Evolutionary conservation across 2,797 vertebrate species (phyloP).

Genomic region (Hyperoplus immaculatus): DNA sequence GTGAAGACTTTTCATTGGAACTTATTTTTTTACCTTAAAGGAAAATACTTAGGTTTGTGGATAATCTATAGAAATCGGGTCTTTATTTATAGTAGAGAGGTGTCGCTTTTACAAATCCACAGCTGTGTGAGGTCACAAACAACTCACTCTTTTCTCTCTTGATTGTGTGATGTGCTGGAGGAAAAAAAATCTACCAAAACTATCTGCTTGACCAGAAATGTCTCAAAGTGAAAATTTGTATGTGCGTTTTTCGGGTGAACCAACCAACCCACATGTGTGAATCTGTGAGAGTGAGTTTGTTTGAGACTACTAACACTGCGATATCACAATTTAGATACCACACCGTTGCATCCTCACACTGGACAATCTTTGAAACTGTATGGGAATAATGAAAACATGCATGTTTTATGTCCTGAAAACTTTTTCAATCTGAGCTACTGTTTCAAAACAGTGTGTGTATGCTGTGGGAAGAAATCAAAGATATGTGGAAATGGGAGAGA

Average conservation of each 20-base stretch:
- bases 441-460: constrained; percentile 65
- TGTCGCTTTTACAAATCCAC: constrained; percentile 1
- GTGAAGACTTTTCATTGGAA: background rate
- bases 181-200: constrained; percentile 7
- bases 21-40: background rate
- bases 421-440: constrained; percentile 46
- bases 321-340: background rate
- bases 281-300: constrained; percentile 31
- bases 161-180: background rate
- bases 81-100: background rate
- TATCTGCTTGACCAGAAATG: background rate
- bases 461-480: constrained; percentile 33
- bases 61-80: background rate
- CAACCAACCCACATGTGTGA: constrained; percentile 6
- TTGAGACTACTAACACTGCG: constrained; percentile 1
- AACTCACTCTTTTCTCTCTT: background rate
- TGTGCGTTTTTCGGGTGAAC: background rate
- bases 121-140: background rate
- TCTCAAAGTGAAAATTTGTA: background rate
- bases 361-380: constrained; percentile 51
- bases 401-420: constrained; percentile 37
- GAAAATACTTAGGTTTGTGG: background rate
- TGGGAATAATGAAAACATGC: constrained; percentile 47
- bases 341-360: constrained; percentile 49
- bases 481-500: constrained; percentile 14